A percentile compares a stretch with the other conserved stretches of the same genome.
Evolutionary conservation across 2,888 invertebrate species (phyloP).

Genomic region (Tipula helvola): DNA sequence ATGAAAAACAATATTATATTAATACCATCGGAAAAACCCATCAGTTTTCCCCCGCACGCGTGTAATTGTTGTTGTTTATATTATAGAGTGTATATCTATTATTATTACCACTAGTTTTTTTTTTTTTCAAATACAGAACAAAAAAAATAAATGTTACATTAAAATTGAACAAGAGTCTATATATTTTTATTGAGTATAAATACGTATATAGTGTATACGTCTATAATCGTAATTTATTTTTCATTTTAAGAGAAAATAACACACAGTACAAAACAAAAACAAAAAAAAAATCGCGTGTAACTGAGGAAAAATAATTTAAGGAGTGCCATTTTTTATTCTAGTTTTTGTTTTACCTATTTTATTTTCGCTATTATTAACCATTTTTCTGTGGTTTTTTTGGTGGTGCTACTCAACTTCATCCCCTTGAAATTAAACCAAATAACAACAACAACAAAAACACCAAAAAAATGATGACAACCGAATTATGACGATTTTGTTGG

Average conservation of each 20-base stretch:
- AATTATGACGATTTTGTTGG: not conserved
- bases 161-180: slow-evolving; percentile 4
- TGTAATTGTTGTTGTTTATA: not conserved
- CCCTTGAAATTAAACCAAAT: not conserved
- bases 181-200: not conserved
- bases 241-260: not conserved
- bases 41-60: not conserved
- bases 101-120: not conserved
- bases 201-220: not conserved
- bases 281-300: not conserved
- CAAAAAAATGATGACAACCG: slow-evolving; percentile 4
- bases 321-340: not conserved
- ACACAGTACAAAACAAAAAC: not conserved
- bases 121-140: not conserved
- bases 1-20: not conserved
- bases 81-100: not conserved
- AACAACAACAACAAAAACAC: no score
- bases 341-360: not conserved
- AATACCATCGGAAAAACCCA: not conserved
- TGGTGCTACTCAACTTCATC: not conserved
- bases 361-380: not conserved
- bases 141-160: not conserved
- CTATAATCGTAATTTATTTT: not conserved
- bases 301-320: not conserved
- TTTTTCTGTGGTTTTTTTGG: not conserved